These are phyloP conservation scores for Cosmia pyralina DNA, from an alignment of 2,888 invertebrate species.

Conservation along the genomic window DNA sequence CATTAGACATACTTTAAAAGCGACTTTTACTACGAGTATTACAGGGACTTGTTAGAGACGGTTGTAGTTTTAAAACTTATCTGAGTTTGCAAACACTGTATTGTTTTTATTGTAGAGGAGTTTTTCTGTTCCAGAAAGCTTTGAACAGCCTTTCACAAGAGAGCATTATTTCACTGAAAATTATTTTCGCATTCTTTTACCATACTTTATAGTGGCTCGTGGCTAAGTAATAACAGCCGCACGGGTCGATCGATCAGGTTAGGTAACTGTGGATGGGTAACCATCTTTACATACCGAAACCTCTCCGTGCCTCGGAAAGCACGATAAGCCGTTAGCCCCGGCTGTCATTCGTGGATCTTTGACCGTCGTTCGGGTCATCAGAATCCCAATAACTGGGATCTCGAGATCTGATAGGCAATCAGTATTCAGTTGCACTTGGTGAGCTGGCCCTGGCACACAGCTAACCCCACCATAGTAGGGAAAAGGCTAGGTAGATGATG, in stretches of 20 bases:
- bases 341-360: not conserved
- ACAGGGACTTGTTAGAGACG: slow-evolving; percentile 37
- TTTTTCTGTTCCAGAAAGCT: slow-evolving; percentile 4
- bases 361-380: not conserved
- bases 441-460: not conserved
- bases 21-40: slow-evolving; percentile 54
- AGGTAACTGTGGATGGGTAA: not conserved
- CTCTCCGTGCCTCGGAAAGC: no score
- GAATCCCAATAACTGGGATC: not conserved
- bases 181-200: not conserved
- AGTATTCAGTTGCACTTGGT: not conserved
- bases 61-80: slow-evolving; percentile 34
- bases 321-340: no score
- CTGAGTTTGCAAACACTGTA: slow-evolving; percentile 24
- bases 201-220: not conserved
- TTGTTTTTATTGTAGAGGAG: slow-evolving; percentile 3
- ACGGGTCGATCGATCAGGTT: not conserved
- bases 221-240: not conserved
- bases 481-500: not conserved
- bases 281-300: no score
- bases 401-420: not conserved
- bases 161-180: not conserved
- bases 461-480: not conserved
- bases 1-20: slow-evolving; percentile 52
- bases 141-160: not conserved